Percentiles rank a stretch among this genome's conserved stretches.
Evolutionary conservation across 2,888 invertebrate species (phyloP).

Genomic region (Aethes cnicana): DNA sequence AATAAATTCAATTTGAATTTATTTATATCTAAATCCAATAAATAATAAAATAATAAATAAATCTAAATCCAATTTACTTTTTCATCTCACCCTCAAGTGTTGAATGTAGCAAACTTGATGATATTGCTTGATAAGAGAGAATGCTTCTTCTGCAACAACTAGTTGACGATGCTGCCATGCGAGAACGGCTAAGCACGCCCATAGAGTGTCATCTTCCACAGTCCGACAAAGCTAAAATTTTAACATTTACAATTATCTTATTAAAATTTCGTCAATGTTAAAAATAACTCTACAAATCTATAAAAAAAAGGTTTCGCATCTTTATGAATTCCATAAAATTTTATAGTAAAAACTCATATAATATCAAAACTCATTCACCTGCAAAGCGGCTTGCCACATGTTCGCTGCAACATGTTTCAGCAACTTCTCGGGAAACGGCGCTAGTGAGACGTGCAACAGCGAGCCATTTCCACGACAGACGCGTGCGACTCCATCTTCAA

Average conservation of each 20-base stretch:
- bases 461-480: slow-evolving; percentile 95
- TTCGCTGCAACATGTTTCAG: slow-evolving; percentile 85
- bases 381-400: slow-evolving; percentile 92
- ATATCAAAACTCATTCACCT: slow-evolving; percentile 69
- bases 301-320: too few species aligned
- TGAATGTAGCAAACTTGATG: slow-evolving; percentile 93
- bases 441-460: slow-evolving; percentile 87
- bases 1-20: too few species aligned
- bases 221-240: slow-evolving; percentile 69
- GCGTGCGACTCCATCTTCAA: slow-evolving; percentile 92
- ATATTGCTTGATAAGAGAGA: slow-evolving; percentile 84
- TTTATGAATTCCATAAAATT: slow-evolving; percentile 22
- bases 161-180: slow-evolving; percentile 93
- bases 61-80: too few species aligned
- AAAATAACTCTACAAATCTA: too few species aligned
- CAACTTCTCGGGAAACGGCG: slow-evolving; percentile 85
- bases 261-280: too few species aligned
- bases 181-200: slow-evolving; percentile 97
- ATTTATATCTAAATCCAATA: too few species aligned
- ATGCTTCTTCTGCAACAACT: slow-evolving; percentile 96
- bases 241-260: too few species aligned
- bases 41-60: background rate
- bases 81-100: slow-evolving; percentile 86
- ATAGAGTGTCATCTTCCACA: slow-evolving; percentile 85
- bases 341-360: slow-evolving; percentile 76